Percentiles rank a stretch among this genome's conserved stretches.
Conservation (phyloP, 1,140 invertebrate genomes). For the Bombus sylvicola region DNA sequence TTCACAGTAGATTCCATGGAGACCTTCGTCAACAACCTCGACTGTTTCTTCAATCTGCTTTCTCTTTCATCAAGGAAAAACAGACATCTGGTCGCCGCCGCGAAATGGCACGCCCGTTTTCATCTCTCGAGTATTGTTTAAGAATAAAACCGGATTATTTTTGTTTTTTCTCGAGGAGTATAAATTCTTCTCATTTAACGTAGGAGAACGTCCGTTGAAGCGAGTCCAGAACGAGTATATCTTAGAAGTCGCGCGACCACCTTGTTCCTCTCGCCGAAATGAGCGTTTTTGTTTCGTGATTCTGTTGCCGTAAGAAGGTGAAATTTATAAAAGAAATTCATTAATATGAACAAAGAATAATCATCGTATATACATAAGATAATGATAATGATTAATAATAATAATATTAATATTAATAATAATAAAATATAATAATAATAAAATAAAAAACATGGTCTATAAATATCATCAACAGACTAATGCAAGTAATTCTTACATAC, state of each 20-base stretch:
- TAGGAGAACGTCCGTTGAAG: conserved; percentile 46
- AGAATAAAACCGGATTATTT: conserved; percentile 45
- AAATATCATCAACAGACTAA: conserved; percentile 28
- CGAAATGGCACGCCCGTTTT: conserved; percentile 52
- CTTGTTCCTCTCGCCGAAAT: conserved; percentile 37
- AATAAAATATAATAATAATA: conserved; percentile 10
- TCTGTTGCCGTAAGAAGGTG: conserved; percentile 51
- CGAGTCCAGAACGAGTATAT: conserved; percentile 49
- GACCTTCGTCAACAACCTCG: conserved; percentile 42
- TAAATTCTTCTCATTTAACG: conserved; percentile 36
- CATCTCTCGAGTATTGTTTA: conserved; percentile 53
- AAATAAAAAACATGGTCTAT: conserved; percentile 7
- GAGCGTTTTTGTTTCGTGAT: conserved; percentile 30
- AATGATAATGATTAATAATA: conserved; percentile 1
- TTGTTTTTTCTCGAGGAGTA: conserved; percentile 42
- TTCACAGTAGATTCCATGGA: conserved; percentile 3
- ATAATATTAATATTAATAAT: conserved; percentile 5
- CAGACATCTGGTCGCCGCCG: conserved; percentile 44
- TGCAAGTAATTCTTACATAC: conserved; percentile 27
- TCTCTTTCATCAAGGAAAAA: conserved; percentile 24
- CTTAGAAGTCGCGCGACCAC: conserved; percentile 41
- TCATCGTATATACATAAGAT: conserved; percentile 4
- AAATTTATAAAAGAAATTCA: conserved; percentile 22
- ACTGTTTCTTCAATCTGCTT: conserved; percentile 15
- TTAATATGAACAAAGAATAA: conserved; percentile 27